Conservation (phyloP, 2,113 vertebrate genomes). For the chimpanzee (Pan troglodytes) region NHGRI_mPanTro3-v2.1_pri NC_072408.2:28139501-28140000, state of each 20-base stretch:
- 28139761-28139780: neutral
- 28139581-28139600: neutral
- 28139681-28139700: neutral
- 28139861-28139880: neutral
- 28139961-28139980: neutral
- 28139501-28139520: too few relatives aligned
- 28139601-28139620: neutral
- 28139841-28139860: neutral
- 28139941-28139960: neutral
- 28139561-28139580: too few relatives aligned
- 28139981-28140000: neutral
- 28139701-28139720: neutral
- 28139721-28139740: neutral
- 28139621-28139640: neutral
- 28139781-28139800: neutral
- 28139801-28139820: neutral
- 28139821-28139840: neutral
- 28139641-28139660: neutral
- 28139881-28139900: neutral
- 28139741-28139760: conserved; percentile 4
- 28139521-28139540: too few relatives aligned
- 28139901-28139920: neutral
- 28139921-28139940: neutral
- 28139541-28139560: too few relatives aligned
- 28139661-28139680: neutral